Base-by-base conservation (phyloP, 2,888 invertebrate species). In the Zootermopsis nevadensis region DNA sequence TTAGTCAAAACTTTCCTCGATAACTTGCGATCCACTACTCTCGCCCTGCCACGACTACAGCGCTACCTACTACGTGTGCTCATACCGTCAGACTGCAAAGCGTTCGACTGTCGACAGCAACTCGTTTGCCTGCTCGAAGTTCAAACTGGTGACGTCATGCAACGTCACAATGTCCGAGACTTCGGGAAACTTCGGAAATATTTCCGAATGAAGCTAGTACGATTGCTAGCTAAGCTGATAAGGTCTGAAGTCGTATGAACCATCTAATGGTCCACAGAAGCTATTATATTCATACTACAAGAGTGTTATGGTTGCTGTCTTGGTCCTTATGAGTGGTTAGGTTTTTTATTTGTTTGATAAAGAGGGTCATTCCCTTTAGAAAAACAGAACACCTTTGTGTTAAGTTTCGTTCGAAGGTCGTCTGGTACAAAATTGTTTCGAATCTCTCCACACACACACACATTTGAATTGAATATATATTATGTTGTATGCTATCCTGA, bases 301-400 rank as follows among this genome's bases (percentile, higher is more conserved):
- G 10, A 35, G 74, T 4, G 27, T n/a, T 33, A 22, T 42, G 0
- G 42, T 22, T 74, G 74, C 74, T 22, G 24, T 74, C 24, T 24
- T 74, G 38, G 74, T 22, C 42, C 38, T 74, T 74, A 74, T 33
- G 33, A 69, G 69, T 33, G 22, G 27, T 6, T 24, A 74, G 27
- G 10, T 74, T 31, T 38, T 31, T 67, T 27, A 3, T 33, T 38
- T 74, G 74, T 74, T 74, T 74, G n/a, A 69, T 74, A 35, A 38
- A 74, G n/a, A 38, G 38, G 74, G 74, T 74, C 74, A 74, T 74
- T 74, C 74, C 35, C 42, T 74, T 27, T 38, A 10, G 35, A 27
- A 38, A 74, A 74, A 42, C 74, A 74, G 42, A 74, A 74, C 74
- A 74, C 74, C 74, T 74, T n/a, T 74, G 38, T 69, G 69, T 69